These are phyloP conservation scores for Lathronympha strigana DNA, from an alignment of 2,888 invertebrate genomes.

Conservation along the genomic window DNA sequence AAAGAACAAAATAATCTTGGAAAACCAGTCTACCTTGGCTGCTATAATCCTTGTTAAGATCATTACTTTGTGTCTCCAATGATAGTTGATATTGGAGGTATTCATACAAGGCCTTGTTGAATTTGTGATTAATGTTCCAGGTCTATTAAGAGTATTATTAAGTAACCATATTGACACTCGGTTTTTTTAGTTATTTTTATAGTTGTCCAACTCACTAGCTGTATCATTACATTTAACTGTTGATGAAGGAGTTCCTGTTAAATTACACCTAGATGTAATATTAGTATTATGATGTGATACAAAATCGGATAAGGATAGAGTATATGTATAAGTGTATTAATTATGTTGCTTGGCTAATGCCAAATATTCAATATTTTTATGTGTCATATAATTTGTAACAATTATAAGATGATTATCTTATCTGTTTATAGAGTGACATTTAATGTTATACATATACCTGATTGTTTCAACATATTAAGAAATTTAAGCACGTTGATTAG, in stretches of 20 bases:
- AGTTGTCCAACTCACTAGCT: not conserved
- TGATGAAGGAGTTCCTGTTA: conserved; percentile 21
- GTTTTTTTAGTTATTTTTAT: conserved; percentile 3
- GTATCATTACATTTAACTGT: too few species aligned
- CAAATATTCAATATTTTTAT: conserved; percentile 20
- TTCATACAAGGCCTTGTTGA: too few species aligned
- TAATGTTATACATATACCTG: conserved; percentile 12
- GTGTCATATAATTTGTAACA: conserved; percentile 8
- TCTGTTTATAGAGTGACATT: conserved; percentile 33
- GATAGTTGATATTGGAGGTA: not conserved
- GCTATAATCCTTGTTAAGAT: not conserved
- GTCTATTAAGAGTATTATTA: too few species aligned
- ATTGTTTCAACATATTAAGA: conserved; percentile 31
- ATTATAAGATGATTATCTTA: conserved; percentile 1
- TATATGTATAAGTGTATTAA: conserved; percentile 11
- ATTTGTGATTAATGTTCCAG: too few species aligned
- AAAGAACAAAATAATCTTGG: not conserved
- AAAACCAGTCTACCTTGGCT: not conserved
- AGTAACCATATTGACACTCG: not conserved
- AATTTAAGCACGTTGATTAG: conserved; percentile 37
- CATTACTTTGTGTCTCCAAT: not conserved
- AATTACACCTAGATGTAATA: conserved; percentile 11
- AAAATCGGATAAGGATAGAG: not conserved
- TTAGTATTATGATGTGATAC: conserved; percentile 16
- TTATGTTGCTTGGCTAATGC: conserved; percentile 7